Evolutionary conservation across 2,113 vertebrate genomes (phyloP).

Genomic region (Leuciscus idus): DNA sequence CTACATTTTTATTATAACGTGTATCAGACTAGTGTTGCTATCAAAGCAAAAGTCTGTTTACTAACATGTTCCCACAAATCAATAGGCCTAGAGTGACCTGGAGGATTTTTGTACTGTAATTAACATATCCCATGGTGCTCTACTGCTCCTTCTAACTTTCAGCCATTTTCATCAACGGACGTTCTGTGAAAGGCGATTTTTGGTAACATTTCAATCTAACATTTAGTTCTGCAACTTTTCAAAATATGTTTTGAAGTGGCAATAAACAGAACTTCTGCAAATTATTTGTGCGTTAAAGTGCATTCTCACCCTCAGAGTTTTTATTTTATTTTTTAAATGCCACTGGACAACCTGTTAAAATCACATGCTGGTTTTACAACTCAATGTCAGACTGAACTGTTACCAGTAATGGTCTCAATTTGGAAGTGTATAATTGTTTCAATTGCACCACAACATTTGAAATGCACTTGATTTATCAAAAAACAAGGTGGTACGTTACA

Average conservation of each 20-base stretch:
- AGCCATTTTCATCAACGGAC: not conserved
- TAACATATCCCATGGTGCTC: conserved; percentile 1
- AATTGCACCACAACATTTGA: conserved; percentile 10
- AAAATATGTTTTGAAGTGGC: not conserved
- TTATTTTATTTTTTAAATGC: not conserved
- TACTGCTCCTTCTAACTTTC: conserved; percentile 12
- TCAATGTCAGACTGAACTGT: conserved; percentile 3
- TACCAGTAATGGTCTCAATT: not conserved
- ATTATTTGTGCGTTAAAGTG: conserved; percentile 17
- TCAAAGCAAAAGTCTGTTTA: not conserved
- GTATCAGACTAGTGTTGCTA: not conserved
- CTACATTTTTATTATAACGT: not conserved
- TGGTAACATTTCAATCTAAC: conserved; percentile 44
- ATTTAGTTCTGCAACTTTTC: conserved; percentile 9
- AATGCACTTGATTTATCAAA: not conserved
- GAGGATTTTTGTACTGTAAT: conserved; percentile 46
- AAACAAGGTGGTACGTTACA: not conserved
- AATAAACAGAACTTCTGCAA: not conserved
- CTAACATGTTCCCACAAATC: conserved; percentile 24
- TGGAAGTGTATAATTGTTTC: not conserved
- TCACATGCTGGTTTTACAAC: conserved; percentile 32
- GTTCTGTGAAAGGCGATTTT: not conserved
- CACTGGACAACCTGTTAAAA: conserved; percentile 2
- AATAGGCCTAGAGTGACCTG: conserved; percentile 9
- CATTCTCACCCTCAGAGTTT: not conserved